Percentiles rank a stretch among this genome's conserved stretches.
phyloP scores from a whole-genome alignment of 2,113 vertebrate genomes.

The Semicossyphus pulcher region DNA sequence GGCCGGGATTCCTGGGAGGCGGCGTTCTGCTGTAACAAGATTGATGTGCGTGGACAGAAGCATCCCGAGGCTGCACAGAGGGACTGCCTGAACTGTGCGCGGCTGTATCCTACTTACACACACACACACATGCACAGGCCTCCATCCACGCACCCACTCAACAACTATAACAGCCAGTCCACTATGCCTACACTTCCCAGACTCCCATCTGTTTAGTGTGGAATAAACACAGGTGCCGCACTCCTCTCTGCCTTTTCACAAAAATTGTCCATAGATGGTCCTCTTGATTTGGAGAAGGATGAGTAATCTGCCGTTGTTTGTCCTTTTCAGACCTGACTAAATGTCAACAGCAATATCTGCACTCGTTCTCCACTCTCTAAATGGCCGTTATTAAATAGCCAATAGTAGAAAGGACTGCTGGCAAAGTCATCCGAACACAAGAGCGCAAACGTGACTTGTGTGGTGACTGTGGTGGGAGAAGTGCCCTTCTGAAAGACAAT shows the following conservation, averaged over 20 bases:
- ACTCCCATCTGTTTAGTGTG: slow-evolving; percentile 44
- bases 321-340: slow-evolving; percentile 52
- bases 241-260: slow-evolving; percentile 1
- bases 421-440: slow-evolving; percentile 50
- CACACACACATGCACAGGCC: slow-evolving; percentile 4
- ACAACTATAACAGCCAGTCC: slow-evolving; percentile 18
- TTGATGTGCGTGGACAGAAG: slow-evolving; percentile 75
- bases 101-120: slow-evolving; percentile 7
- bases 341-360: slow-evolving; percentile 49
- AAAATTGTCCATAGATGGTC: slow-evolving; percentile 27
- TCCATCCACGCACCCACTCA: slow-evolving; percentile 31
- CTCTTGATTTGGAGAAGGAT: slow-evolving; percentile 22
- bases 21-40: slow-evolving; percentile 60
- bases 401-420: slow-evolving; percentile 31
- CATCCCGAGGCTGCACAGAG: slow-evolving; percentile 54
- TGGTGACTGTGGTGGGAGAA: slow-evolving; percentile 15
- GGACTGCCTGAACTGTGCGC: slow-evolving; percentile 34
- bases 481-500: slow-evolving; percentile 28
- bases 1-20: slow-evolving; percentile 66
- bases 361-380: slow-evolving; percentile 21
- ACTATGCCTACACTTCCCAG: slow-evolving; percentile 35
- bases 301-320: slow-evolving; percentile 37
- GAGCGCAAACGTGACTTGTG: slow-evolving; percentile 38
- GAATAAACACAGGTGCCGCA: slow-evolving; percentile 14
- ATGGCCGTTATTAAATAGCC: slow-evolving; percentile 42